Evolutionary conservation across 2,888 invertebrate species (phyloP).

Genomic region (Glyphotaelius pellucidus): DNA sequence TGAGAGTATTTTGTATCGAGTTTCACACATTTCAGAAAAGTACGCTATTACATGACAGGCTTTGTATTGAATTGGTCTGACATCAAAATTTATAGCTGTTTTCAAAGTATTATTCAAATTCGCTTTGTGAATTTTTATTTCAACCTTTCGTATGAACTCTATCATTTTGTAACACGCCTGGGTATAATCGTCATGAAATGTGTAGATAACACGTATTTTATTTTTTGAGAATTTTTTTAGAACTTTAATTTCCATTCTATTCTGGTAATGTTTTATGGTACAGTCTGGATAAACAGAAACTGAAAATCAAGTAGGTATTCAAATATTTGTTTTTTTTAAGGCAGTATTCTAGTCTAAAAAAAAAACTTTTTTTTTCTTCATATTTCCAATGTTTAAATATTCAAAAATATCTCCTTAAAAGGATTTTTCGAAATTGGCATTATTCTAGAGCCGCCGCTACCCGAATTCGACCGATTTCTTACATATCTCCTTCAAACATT

Average conservation of each 20-base stretch:
- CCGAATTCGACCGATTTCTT: too few species aligned
- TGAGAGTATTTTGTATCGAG: background rate
- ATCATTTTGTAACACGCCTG: background rate
- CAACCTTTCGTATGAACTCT: background rate
- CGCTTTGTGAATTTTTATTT: background rate
- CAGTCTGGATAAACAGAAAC: background rate
- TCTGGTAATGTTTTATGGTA: background rate
- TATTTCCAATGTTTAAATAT: too few species aligned
- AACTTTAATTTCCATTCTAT: background rate
- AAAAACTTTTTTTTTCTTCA: too few species aligned
- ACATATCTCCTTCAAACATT: too few species aligned
- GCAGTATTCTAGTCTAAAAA: too few species aligned
- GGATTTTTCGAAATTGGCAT: too few species aligned
- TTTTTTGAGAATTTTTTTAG: background rate
- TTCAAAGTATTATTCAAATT: conserved; percentile 2
- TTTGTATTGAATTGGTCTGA: background rate
- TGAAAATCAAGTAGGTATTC: too few species aligned
- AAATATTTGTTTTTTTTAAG: too few species aligned
- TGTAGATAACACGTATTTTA: background rate
- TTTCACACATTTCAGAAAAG: background rate
- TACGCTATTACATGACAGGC: background rate
- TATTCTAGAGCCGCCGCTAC: too few species aligned
- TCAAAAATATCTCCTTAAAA: too few species aligned
- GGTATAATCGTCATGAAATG: background rate
- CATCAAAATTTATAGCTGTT: background rate